Base-by-base conservation (phyloP, 1,140 invertebrate species). In the Heliconius melpomene region DNA sequence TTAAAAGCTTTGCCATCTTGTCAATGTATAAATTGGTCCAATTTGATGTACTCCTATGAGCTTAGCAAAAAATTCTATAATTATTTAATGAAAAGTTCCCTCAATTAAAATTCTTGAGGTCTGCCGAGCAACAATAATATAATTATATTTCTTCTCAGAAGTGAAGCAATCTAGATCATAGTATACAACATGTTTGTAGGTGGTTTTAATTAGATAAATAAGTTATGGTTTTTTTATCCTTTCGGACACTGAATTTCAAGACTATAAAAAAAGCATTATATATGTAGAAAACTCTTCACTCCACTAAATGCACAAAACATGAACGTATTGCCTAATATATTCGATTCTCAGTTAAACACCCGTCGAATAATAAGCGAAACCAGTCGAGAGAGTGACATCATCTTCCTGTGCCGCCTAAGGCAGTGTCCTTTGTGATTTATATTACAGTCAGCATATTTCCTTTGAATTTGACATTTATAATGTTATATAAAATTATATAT, bases 361-460 rank as follows among this genome's bases (percentile, higher is more conserved):
- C 72, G 82, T 77, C 87, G 90, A 93, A 93, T 93, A 93, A 87
- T 92, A 93, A 93, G 86, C 80, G 85, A 94, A 93, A 94, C 93
- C 93, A 91, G 93, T 94, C 86, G 88, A 90, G 88, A 86, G 83
- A 92, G 90, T 94, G 93, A 94, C 93, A 94, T 94, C 93, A 94
- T 83, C 91, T 93, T 94, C 91, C 90, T 92, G 91, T 87, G 87
- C 82, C 82, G 87, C 78, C 85, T 88, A 88, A 88, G 88, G 88
- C 86, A 88, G 83, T 85, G 88, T 93, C 89, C 89, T 92, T 90
- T 89, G 84, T 84, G 79, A 87, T 83, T 85, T 79, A 79, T 83
- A 81, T 74, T 81, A 77, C 72, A 81, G 60, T 75, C 76, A 70
- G 71, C 38, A 77, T 80, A 81, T 60, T 80, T 73, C 52, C 75